Evolutionary conservation across 1,140 invertebrate genomes (phyloP).

Genomic region (Trichonephila clavipes): DNA sequence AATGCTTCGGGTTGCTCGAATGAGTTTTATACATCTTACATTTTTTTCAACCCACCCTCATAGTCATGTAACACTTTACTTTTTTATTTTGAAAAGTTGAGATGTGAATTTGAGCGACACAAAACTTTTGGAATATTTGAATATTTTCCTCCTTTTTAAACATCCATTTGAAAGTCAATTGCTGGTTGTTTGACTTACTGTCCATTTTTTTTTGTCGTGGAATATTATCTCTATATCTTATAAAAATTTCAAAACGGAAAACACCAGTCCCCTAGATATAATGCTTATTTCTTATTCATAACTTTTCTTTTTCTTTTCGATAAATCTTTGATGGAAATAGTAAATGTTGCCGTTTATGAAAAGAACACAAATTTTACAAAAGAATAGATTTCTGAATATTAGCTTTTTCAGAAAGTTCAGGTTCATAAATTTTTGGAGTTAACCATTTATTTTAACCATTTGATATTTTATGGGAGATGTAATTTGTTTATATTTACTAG

Average conservation of each 20-base stretch:
- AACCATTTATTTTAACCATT: too few species aligned
- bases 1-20: too few species aligned
- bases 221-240: neutral
- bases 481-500: too few species aligned
- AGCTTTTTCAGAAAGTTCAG: too few species aligned
- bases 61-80: neutral
- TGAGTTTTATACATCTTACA: too few species aligned
- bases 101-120: neutral
- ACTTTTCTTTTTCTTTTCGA: neutral
- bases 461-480: too few species aligned
- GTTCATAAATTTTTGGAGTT: too few species aligned
- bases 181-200: neutral
- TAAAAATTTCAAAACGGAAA: neutral
- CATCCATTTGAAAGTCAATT: neutral
- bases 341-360: neutral
- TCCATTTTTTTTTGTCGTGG: neutral
- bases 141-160: neutral
- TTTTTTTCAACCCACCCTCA: too few species aligned
- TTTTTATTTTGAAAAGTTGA: neutral
- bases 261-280: neutral
- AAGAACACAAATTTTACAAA: neutral
- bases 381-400: too few species aligned
- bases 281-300: neutral
- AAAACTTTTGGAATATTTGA: constrained; percentile 12
- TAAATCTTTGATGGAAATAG: neutral